Conservation (phyloP, 1,140 invertebrate genomes). For the Drosophila bocqueti region DNA sequence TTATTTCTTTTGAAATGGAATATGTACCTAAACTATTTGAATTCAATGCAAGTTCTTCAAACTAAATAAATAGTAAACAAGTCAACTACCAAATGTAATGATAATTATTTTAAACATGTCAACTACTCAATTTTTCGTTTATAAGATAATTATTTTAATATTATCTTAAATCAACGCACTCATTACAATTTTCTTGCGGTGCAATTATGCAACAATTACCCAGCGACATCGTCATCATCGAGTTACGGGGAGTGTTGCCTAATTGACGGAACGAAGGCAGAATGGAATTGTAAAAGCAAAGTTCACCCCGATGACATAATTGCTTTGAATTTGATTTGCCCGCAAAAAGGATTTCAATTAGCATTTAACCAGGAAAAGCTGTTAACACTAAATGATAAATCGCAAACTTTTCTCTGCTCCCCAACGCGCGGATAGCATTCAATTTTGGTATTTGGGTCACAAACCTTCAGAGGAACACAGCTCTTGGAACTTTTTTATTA, state of each 20-base stretch:
- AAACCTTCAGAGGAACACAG: neutral
- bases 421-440: slow-evolving; percentile 15
- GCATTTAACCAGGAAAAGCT: slow-evolving; percentile 38
- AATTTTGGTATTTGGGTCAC: slow-evolving; percentile 21
- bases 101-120: too few relatives aligned
- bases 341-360: slow-evolving; percentile 40
- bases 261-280: slow-evolving; percentile 42
- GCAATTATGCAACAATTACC: slow-evolving; percentile 47
- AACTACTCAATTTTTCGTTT: too few relatives aligned
- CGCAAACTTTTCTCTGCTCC: slow-evolving; percentile 11
- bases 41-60: too few relatives aligned
- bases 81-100: too few relatives aligned
- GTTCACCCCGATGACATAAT: slow-evolving; percentile 47
- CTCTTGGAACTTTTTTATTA: slow-evolving; percentile 28
- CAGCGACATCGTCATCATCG: slow-evolving; percentile 16
- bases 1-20: neutral
- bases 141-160: too few relatives aligned
- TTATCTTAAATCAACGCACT: too few relatives aligned
- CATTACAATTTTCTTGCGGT: neutral
- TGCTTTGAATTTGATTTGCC: slow-evolving; percentile 27
- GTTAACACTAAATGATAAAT: slow-evolving; percentile 48
- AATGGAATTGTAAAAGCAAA: slow-evolving; percentile 42
- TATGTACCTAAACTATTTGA: too few relatives aligned
- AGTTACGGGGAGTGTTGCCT: slow-evolving; percentile 44
- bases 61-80: too few relatives aligned